Conservation (phyloP, 2,113 vertebrate genomes). For the Lampris megalopsis region DNA sequence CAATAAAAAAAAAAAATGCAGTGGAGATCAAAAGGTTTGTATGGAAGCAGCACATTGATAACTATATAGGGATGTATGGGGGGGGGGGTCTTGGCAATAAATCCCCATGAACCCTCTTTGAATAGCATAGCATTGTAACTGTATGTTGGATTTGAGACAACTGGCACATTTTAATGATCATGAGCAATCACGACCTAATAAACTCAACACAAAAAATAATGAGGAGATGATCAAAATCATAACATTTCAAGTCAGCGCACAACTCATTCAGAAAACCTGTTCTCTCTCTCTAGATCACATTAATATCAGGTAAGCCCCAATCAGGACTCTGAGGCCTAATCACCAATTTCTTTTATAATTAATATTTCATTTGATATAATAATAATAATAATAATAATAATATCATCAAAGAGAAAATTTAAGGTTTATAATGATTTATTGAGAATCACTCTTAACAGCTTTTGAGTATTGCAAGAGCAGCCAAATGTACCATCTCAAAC, state of each 20-base stretch:
- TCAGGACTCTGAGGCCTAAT: too few relatives aligned
- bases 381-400: too few relatives aligned
- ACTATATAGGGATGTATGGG: slow-evolving; percentile 29
- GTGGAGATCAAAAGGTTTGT: slow-evolving; percentile 60
- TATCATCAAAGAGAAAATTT: too few relatives aligned
- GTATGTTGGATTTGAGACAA: slow-evolving; percentile 17
- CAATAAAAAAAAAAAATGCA: slow-evolving; percentile 57
- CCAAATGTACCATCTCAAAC: too few relatives aligned
- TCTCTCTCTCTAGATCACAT: too few relatives aligned
- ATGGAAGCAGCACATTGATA: slow-evolving; percentile 57
- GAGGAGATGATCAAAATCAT: neutral
- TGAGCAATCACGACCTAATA: neutral
- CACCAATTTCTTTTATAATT: too few relatives aligned
- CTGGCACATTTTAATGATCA: slow-evolving; percentile 3
- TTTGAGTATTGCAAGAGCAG: too few relatives aligned
- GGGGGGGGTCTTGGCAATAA: slow-evolving; percentile 19
- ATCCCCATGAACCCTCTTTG: slow-evolving; percentile 19
- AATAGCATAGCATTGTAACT: slow-evolving; percentile 12
- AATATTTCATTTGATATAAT: too few relatives aligned
- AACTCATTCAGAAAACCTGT: neutral
- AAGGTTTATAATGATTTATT: neutral
- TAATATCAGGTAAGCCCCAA: too few relatives aligned
- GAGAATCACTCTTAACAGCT: neutral
- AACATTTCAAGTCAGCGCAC: neutral
- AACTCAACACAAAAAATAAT: neutral